phyloP scores from a whole-genome alignment of 2,113 vertebrate genomes.

The Saguinus midas region DNA sequence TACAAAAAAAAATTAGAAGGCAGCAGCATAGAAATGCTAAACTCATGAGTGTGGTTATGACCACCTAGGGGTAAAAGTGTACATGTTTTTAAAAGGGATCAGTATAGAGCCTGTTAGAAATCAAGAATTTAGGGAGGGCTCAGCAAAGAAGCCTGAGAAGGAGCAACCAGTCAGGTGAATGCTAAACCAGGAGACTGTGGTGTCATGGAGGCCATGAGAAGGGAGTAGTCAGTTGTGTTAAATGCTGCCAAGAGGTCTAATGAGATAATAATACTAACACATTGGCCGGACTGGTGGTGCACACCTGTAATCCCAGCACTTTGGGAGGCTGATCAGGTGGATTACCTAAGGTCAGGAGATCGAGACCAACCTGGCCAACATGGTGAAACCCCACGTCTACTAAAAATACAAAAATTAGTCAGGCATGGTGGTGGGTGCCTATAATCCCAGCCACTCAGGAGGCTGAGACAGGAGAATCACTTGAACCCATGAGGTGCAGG shows the following conservation, averaged over 20 bases:
- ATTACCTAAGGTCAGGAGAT: too few relatives aligned
- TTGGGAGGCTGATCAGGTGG: too few relatives aligned
- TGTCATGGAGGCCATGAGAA: background rate
- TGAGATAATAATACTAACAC: background rate
- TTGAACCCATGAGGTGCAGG: too few relatives aligned
- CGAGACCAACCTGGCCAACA: too few relatives aligned
- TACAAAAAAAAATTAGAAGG: background rate
- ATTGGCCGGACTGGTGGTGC: too few relatives aligned
- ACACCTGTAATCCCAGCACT: too few relatives aligned
- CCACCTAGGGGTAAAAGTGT: too few relatives aligned
- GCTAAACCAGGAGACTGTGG: background rate
- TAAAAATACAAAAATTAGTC: too few relatives aligned
- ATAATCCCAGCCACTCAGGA: too few relatives aligned
- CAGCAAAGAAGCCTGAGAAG: background rate
- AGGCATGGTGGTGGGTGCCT: too few relatives aligned
- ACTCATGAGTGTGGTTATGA: background rate
- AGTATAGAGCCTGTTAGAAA: background rate
- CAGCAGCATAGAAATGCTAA: background rate
- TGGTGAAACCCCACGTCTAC: too few relatives aligned
- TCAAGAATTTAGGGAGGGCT: background rate
- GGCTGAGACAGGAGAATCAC: too few relatives aligned
- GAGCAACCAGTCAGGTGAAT: background rate
- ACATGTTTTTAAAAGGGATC: background rate
- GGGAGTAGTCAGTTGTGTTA: background rate
- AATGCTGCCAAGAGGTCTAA: background rate